Conservation (phyloP, 2,888 invertebrate genomes). For the Eutolmus rufibarbis region DNA sequence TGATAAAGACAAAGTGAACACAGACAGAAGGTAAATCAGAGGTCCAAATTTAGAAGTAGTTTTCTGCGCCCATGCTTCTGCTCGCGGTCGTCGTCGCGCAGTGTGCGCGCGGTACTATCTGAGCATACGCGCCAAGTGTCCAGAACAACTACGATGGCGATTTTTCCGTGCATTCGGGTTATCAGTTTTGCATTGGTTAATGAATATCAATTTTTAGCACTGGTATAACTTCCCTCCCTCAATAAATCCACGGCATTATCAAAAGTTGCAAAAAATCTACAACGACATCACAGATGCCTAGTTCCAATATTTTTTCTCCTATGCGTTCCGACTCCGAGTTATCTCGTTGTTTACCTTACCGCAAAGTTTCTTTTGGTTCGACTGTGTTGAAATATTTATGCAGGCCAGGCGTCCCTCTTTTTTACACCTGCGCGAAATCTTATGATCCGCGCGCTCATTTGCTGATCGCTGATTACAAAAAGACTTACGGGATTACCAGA, state of each 20-base stretch:
- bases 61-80: neutral
- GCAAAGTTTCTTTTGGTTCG: neutral
- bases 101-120: neutral
- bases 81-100: neutral
- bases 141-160: neutral
- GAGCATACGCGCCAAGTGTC: neutral
- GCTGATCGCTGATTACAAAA: slow-evolving; percentile 8
- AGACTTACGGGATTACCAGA: slow-evolving; percentile 8
- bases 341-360: slow-evolving; percentile 34
- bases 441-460: neutral
- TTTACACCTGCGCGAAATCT: slow-evolving; percentile 45
- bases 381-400: neutral
- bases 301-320: neutral
- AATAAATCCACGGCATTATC: neutral
- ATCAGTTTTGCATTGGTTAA: neutral
- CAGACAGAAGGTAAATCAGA: slow-evolving; percentile 48
- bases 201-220: neutral
- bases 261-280: neutral
- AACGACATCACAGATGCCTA: neutral
- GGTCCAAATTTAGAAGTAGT: slow-evolving; percentile 22
- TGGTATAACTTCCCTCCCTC: neutral
- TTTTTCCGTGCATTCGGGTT: neutral
- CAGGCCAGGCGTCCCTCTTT: slow-evolving; percentile 24
- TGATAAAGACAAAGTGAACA: slow-evolving; percentile 59
- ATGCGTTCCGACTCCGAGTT: neutral